These are phyloP conservation scores for Donacobius atricapilla DNA, from an alignment of 2,113 vertebrate species.

Conservation along the genomic window DNA sequence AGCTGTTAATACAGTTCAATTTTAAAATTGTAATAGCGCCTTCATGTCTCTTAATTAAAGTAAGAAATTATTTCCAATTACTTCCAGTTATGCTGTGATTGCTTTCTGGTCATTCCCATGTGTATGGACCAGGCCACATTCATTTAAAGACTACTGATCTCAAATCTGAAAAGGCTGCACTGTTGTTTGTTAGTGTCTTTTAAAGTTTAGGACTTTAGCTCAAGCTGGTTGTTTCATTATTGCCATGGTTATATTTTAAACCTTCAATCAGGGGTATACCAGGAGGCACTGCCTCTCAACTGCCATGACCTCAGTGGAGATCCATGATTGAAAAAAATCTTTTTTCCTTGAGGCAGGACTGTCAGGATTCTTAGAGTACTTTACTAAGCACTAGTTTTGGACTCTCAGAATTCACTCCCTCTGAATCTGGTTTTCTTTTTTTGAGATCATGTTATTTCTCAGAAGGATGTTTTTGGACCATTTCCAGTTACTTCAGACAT, in stretches of 20 bases:
- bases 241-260: background rate
- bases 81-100: background rate
- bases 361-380: background rate
- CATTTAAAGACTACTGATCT: background rate
- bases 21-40: background rate
- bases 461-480: background rate
- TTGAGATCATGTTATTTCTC: background rate
- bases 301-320: background rate
- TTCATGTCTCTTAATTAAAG: background rate
- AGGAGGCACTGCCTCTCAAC: background rate
- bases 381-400: background rate
- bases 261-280: background rate
- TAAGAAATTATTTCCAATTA: background rate
- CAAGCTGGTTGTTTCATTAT: background rate
- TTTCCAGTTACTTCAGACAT: background rate
- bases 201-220: background rate
- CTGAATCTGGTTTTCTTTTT: background rate
- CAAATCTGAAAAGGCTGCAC: background rate
- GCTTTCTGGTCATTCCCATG: background rate
- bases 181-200: background rate
- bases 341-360: background rate
- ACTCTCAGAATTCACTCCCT: background rate
- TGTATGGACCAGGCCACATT: background rate
- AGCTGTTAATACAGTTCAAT: background rate
- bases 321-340: background rate